Evolutionary conservation across 2,888 invertebrate genomes (phyloP), one percentile per base, ranked within the genome.

Genomic region (Drosophila multiciliata): DNA sequence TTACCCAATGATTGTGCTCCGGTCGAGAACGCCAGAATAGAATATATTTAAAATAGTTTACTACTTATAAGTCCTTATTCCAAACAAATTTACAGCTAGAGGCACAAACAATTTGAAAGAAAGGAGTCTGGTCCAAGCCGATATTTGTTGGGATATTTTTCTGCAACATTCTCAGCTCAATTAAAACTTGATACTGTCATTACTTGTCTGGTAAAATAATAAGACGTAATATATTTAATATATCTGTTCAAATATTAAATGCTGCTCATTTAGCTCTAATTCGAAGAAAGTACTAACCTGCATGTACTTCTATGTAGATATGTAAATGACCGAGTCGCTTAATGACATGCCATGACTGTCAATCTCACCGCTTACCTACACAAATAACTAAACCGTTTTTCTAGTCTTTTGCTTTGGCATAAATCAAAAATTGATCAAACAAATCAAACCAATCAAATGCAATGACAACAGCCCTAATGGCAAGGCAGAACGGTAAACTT

Each of bases 371-470:
- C 20, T 36, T 45, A 50, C 23, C 23, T 15, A 49, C 52, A 50
- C 54, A 59, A 53, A 78, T 42, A 59, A 38, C 66, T 63, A 69
- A 78, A 50, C 36, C 52, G 58, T 53, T 59, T 65, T 36, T 33
- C 35, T 38, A 64, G 57, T 42, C 35, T 45, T 55, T 38, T 50
- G 32, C 67, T 32, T 50, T 20, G 69, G 42, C 77, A 83, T 67
- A 80, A 84, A 84, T 81, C 83, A 71, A 64, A 69, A 76, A 87
- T 87, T 87, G 87, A 87, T 87, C 87, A 87, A 87, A 87, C 86
- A 87, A 87, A 73, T 87, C 89, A 87, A 68, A 83, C 83, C 85
- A 55, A n/a, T 38, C 36, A 45, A 84, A 80, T 75, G 73, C 60
- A 87, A 86, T 88, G 86, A 85, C 83, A 88, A 79, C 86, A 71